phyloP scores from a whole-genome alignment of 1,140 invertebrate genomes.

The Choristoneura fumiferana region DNA sequence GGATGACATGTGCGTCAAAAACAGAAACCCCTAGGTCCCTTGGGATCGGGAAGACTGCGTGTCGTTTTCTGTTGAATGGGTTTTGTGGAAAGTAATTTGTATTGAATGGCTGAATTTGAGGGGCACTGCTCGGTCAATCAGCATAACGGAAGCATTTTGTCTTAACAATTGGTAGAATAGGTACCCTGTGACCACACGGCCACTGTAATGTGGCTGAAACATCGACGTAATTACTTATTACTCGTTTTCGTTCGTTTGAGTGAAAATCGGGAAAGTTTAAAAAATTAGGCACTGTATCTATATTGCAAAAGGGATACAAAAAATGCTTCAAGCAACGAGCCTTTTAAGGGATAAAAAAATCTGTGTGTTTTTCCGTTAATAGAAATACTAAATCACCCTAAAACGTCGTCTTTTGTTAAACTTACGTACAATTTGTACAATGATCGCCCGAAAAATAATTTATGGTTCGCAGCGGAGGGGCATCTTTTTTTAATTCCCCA shows the following conservation, averaged over 20 bases:
- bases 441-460: conserved; percentile 18
- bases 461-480: conserved; percentile 3
- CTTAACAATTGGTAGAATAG: too few relatives aligned
- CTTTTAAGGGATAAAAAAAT: too few relatives aligned
- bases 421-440: conserved; percentile 17
- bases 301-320: too few relatives aligned
- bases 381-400: conserved; percentile 7
- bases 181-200: too few relatives aligned
- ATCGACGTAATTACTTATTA: too few relatives aligned
- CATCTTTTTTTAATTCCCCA: conserved; percentile 21
- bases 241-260: too few relatives aligned
- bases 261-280: too few relatives aligned
- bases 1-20: conserved; percentile 30
- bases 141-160: too few relatives aligned
- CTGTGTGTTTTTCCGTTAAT: background rate
- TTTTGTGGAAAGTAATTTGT: background rate
- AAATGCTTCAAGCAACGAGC: too few relatives aligned
- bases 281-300: too few relatives aligned
- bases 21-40: background rate
- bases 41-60: background rate
- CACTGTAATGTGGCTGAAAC: too few relatives aligned
- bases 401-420: conserved; percentile 15
- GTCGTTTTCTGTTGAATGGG: conserved; percentile 11
- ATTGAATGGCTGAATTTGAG: background rate
- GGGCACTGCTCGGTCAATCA: too few relatives aligned